phyloP scores from a whole-genome alignment of 1,140 invertebrate genomes.

The Drosophila paulistorum region DNA sequence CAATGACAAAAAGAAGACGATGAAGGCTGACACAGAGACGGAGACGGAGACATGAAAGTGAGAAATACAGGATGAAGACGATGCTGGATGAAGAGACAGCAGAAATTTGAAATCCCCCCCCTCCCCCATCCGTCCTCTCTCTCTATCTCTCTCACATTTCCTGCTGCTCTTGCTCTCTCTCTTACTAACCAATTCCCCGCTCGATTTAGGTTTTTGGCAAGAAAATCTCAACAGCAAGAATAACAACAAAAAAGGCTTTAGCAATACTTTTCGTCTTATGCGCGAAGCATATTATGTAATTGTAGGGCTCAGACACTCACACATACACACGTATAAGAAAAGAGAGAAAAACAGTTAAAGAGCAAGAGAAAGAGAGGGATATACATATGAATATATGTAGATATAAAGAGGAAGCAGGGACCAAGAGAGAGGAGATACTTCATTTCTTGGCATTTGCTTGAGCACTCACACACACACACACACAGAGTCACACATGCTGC shows the following conservation, averaged over 20 bases:
- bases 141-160: too few species aligned
- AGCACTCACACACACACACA: conserved; percentile 35
- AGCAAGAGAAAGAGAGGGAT: conserved; percentile 31
- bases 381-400: conserved; percentile 1
- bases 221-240: conserved; percentile 6
- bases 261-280: conserved; percentile 66
- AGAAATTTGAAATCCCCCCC: background rate
- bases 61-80: too few species aligned
- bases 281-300: conserved; percentile 78
- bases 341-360: conserved; percentile 16
- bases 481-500: conserved; percentile 47
- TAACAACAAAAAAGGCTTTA: conserved; percentile 55
- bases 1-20: background rate
- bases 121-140: too few species aligned
- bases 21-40: background rate
- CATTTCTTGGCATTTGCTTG: conserved; percentile 78
- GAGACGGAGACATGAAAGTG: background rate
- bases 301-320: conserved; percentile 55
- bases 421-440: conserved; percentile 71
- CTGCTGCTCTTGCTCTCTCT: too few species aligned
- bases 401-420: conserved; percentile 10
- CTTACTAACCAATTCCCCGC: too few species aligned
- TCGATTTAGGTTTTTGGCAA: background rate
- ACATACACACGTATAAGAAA: conserved; percentile 27
- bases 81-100: too few species aligned